Percentiles rank a stretch among this genome's conserved stretches.
These are phyloP conservation scores for Cataglyphis cursor DNA, from an alignment of 2,888 invertebrate species.

Conservation along the genomic window DNA sequence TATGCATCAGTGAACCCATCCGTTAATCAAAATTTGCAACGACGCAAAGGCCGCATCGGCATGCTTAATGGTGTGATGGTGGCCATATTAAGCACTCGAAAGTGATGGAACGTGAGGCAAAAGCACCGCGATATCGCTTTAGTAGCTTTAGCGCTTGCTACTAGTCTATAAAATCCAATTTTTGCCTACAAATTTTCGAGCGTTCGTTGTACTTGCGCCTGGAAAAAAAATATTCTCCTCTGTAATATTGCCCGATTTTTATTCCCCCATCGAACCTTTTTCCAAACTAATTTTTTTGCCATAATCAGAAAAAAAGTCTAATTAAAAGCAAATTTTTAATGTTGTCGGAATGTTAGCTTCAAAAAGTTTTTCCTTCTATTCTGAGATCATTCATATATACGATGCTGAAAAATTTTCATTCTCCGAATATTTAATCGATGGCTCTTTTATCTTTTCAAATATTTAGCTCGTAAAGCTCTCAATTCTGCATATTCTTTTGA, in stretches of 20 bases:
- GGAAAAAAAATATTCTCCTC: background rate
- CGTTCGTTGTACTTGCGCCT: background rate
- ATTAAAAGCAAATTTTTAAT: background rate
- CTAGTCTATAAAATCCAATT: constrained; percentile 56
- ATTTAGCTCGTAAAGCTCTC: background rate
- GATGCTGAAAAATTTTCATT: constrained; percentile 12
- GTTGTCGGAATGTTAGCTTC: background rate
- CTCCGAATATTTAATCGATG: constrained; percentile 16
- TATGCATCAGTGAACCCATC: constrained; percentile 40
- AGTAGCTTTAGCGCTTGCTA: constrained; percentile 52
- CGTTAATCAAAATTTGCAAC: constrained; percentile 49
- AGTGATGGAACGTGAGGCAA: constrained; percentile 62
- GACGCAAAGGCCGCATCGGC: constrained; percentile 46
- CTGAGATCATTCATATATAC: background rate
- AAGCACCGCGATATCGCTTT: constrained; percentile 60
- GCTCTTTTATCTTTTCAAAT: constrained; percentile 10
- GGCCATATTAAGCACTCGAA: constrained; percentile 59
- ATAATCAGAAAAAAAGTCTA: background rate
- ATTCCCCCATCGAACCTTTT: background rate
- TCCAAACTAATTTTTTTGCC: background rate
- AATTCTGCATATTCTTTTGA: constrained; percentile 16
- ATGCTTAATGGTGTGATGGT: constrained; percentile 49
- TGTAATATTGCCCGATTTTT: background rate
- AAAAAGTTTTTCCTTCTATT: background rate
- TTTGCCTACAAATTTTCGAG: constrained; percentile 52